Evolutionary conservation across 2,113 vertebrate species (phyloP).

Genomic region (Bagarius yarrelli): DNA sequence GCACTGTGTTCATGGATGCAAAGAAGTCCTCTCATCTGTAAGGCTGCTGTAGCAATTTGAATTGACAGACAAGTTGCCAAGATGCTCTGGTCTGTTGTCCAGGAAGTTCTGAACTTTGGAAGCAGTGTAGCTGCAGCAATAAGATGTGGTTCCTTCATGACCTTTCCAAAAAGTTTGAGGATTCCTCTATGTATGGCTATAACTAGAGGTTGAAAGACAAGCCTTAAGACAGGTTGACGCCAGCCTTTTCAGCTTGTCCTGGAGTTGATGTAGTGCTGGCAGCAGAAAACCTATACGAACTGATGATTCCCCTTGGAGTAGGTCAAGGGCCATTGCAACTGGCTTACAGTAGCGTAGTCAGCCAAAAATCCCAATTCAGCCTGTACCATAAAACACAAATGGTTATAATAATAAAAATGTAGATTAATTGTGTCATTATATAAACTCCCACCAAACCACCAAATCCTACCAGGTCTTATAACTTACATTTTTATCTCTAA

Average conservation of each 20-base stretch:
- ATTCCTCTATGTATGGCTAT: too few species aligned
- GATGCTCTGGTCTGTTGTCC: too few species aligned
- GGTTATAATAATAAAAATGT: not conserved
- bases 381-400: too few species aligned
- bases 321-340: too few species aligned
- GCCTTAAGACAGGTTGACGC: conserved; percentile 32
- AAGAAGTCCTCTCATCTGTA: too few species aligned
- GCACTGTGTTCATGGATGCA: too few species aligned
- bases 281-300: conserved; percentile 43
- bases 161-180: conserved; percentile 2
- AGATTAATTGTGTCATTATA: not conserved
- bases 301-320: conserved; percentile 29
- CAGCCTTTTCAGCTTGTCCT: conserved; percentile 38
- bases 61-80: too few species aligned
- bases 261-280: conserved; percentile 36
- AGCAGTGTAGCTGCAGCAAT: not conserved
- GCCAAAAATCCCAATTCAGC: not conserved
- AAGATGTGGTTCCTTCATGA: not conserved
- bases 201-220: too few species aligned
- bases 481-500: conserved; percentile 9
- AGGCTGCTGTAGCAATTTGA: not conserved
- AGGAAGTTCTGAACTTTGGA: not conserved
- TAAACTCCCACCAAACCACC: not conserved
- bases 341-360: not conserved
- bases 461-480: not conserved